Evolutionary conservation across 2,113 vertebrate genomes (phyloP).

Genomic region (Heliornis fulica): DNA sequence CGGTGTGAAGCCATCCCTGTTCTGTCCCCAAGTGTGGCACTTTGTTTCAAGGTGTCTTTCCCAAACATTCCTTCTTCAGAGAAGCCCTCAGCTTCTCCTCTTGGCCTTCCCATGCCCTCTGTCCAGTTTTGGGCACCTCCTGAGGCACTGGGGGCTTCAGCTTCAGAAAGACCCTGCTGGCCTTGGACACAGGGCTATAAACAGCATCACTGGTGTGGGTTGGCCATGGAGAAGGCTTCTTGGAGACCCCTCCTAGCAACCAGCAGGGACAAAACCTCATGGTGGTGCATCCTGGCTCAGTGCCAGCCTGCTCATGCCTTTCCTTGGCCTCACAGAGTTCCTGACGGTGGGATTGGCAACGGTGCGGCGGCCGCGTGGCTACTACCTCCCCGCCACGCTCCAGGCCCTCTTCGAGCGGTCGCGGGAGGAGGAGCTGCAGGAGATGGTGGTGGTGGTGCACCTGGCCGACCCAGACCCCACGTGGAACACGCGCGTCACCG

Average conservation of each 20-base stretch:
- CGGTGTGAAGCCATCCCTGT: neutral
- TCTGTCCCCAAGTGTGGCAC: neutral
- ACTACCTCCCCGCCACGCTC: constrained; percentile 79
- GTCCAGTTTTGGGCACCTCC: neutral
- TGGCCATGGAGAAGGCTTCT: neutral
- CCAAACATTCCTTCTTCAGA: neutral
- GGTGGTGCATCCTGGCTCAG: neutral
- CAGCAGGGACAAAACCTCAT: neutral
- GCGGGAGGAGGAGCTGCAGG: constrained; percentile 71
- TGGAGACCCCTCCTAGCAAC: neutral
- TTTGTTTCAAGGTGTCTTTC: neutral
- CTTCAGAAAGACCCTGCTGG: neutral
- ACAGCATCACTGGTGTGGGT: fast-evolving
- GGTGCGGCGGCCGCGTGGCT: constrained; percentile 52
- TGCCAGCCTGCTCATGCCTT: neutral
- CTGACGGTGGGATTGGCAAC: constrained; percentile 80
- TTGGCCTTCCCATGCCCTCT: neutral
- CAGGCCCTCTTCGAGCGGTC: constrained; percentile 82
- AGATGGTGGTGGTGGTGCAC: constrained; percentile 85
- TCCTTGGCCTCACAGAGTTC: constrained; percentile 71
- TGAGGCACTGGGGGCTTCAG: fast-evolving
- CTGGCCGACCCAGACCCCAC: constrained; percentile 71
- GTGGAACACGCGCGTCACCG: constrained; percentile 64
- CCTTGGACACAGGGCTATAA: neutral
- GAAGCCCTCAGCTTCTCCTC: neutral